Evolutionary conservation across 2,113 vertebrate genomes (phyloP).

Genomic region (Tachuris rubrigastra): DNA sequence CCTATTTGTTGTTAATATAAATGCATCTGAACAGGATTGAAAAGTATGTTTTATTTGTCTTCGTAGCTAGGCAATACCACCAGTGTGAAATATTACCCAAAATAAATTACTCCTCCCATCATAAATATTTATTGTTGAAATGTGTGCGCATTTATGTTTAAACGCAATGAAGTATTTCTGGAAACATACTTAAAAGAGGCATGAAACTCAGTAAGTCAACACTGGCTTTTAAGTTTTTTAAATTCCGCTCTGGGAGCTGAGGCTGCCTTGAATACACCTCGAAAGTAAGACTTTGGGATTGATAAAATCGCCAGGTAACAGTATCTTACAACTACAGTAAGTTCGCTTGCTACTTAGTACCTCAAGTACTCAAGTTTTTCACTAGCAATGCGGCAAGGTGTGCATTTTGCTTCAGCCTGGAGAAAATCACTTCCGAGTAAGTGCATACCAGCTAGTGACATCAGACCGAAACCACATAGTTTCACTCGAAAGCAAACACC

Average conservation of each 20-base stretch:
- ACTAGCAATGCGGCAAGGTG: fast-evolving
- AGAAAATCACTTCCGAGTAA: neutral
- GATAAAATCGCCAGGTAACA: neutral
- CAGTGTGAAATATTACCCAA: neutral
- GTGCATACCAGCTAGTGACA: conserved; percentile 53
- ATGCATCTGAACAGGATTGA: neutral
- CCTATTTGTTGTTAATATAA: neutral
- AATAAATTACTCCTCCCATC: neutral
- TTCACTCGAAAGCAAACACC: conserved; percentile 53
- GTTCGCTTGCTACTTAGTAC: neutral
- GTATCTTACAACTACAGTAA: neutral
- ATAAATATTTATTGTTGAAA: neutral
- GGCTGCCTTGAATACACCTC: neutral
- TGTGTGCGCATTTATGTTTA: fast-evolving
- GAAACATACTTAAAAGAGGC: neutral
- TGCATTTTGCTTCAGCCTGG: neutral
- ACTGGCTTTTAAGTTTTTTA: neutral
- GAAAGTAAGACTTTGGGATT: fast-evolving
- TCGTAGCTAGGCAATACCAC: neutral
- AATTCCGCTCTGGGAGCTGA: neutral
- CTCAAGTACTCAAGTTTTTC: fast-evolving
- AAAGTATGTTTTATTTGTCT: neutral
- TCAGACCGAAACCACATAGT: conserved; percentile 79
- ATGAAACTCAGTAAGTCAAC: neutral
- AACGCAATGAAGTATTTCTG: neutral